A percentile compares a stretch with the other conserved stretches of the same genome.
Evolutionary conservation across 2,113 vertebrate species (phyloP).

Genomic region (Rafetus swinhoei): DNA sequence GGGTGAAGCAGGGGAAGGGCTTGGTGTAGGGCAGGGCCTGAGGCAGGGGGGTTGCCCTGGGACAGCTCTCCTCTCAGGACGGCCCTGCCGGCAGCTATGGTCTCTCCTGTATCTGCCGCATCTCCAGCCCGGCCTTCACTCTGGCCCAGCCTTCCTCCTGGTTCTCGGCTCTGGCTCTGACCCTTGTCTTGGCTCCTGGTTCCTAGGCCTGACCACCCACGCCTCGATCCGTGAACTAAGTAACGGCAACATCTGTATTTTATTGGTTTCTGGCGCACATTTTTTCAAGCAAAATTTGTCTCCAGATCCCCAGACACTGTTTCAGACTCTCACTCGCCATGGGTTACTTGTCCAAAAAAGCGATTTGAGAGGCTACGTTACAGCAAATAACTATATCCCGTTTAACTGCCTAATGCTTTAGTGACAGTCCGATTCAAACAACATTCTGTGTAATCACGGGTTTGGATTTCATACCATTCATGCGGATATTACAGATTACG

Average conservation of each 20-base stretch:
- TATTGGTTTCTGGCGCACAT: background rate
- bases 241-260: background rate
- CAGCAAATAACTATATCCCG: fast-evolving
- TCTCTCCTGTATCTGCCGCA: background rate
- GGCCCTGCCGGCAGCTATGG: background rate
- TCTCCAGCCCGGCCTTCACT: background rate
- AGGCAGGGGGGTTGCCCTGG: no score
- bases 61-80: no score
- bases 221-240: background rate
- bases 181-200: background rate
- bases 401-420: background rate
- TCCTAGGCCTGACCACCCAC: background rate
- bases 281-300: background rate
- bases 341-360: background rate
- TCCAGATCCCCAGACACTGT: background rate
- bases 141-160: background rate
- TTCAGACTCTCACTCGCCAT: background rate
- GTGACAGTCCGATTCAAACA: background rate
- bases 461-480: background rate
- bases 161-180: background rate
- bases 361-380: background rate
- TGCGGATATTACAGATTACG: background rate
- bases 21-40: no score
- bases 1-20: no score
- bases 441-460: background rate